phyloP scores from a whole-genome alignment of 2,797 vertebrate genomes.

The Chromobotia macracanthus region DNA sequence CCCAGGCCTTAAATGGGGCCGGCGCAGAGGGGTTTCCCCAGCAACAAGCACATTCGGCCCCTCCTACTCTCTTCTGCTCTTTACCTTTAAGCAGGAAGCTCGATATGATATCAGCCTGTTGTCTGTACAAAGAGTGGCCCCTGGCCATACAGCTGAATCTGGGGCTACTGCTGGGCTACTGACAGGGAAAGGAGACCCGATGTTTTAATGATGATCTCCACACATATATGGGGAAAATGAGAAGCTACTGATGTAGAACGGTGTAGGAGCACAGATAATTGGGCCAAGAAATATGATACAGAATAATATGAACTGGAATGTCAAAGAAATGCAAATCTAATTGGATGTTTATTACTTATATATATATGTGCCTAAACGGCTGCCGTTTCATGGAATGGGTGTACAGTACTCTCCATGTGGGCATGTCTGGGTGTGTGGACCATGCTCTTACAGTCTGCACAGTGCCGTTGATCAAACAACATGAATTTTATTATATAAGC shows the following conservation, averaged over 20 bases:
- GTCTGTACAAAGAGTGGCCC: conserved; percentile 66
- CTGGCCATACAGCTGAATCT: conserved; percentile 59
- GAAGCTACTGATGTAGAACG: conserved; percentile 34
- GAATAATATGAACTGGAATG: neutral
- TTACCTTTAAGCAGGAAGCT: conserved; percentile 52
- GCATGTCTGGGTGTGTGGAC: conserved; percentile 24
- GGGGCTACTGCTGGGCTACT: conserved; percentile 45
- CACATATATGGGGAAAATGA: conserved; percentile 34
- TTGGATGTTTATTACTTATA: conserved; percentile 30
- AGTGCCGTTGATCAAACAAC: conserved; percentile 9
- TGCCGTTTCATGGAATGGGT: conserved; percentile 1
- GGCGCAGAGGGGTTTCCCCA: conserved; percentile 74
- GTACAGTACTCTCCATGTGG: conserved; percentile 28
- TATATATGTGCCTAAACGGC: neutral
- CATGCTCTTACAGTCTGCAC: conserved; percentile 7
- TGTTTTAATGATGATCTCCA: conserved; percentile 48
- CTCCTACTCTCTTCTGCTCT: conserved; percentile 13
- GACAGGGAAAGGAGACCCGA: conserved; percentile 32
- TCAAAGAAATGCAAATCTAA: conserved; percentile 15
- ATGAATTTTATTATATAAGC: conserved; percentile 34
- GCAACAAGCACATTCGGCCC: conserved; percentile 66
- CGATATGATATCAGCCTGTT: conserved; percentile 71
- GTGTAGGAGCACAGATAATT: conserved; percentile 19
- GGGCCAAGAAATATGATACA: conserved; percentile 19
- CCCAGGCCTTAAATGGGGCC: conserved; percentile 73